phyloP scores from a whole-genome alignment of 2,797 vertebrate species.

The Tangara arthus region DNA sequence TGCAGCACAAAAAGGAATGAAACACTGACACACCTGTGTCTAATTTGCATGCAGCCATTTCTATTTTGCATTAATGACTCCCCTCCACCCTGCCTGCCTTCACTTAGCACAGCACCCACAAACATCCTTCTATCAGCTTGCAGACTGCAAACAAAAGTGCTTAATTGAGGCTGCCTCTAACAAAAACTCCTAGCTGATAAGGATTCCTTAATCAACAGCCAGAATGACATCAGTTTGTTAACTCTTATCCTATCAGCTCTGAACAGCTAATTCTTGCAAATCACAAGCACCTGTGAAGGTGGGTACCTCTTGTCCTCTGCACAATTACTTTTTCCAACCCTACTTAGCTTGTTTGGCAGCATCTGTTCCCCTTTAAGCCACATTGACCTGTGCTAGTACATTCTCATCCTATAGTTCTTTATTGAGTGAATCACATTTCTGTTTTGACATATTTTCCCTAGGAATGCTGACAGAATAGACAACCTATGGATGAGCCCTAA shows the following conservation, averaged over 20 bases:
- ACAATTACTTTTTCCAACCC: neutral
- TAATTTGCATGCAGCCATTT: neutral
- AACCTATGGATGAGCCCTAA: neutral
- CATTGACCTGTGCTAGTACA: neutral
- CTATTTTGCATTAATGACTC: neutral
- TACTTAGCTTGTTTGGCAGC: neutral
- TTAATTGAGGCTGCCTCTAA: neutral
- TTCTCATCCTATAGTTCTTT: neutral
- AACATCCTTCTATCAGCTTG: neutral
- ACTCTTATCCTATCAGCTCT: neutral
- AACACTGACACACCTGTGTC: neutral
- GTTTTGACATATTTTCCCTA: neutral
- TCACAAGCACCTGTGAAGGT: neutral
- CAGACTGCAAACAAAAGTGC: neutral
- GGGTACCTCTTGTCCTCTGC: neutral
- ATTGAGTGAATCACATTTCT: neutral
- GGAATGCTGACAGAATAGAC: neutral
- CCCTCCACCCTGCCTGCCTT: neutral
- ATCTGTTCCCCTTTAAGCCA: neutral
- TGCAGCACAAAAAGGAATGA: neutral
- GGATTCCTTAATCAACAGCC: neutral
- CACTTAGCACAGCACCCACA: neutral
- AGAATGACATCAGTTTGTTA: neutral
- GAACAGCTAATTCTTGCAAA: neutral
- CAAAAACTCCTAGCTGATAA: neutral